Evolutionary conservation across 2,113 vertebrate species (phyloP).

Genomic region (Calonectris borealis): DNA sequence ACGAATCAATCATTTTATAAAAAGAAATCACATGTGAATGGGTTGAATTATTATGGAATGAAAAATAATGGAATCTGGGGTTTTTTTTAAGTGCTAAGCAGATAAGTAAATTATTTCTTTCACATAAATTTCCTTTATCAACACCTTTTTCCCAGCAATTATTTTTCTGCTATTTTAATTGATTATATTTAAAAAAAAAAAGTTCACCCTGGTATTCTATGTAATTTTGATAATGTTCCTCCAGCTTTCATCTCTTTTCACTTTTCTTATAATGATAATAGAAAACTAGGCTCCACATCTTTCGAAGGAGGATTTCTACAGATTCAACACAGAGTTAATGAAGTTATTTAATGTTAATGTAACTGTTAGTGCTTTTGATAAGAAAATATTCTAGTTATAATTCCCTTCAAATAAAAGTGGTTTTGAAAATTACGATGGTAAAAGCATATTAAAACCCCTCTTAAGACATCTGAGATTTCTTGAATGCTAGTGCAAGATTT

Average conservation of each 20-base stretch:
- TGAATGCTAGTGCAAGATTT: not conserved
- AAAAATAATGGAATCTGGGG: not conserved
- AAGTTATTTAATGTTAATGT: not conserved
- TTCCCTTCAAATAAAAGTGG: not conserved
- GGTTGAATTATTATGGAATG: not conserved
- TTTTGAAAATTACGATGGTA: not conserved
- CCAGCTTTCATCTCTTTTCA: not conserved
- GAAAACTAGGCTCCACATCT: not conserved
- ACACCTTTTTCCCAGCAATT: not conserved
- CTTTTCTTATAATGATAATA: not conserved
- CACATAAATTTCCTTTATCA: not conserved
- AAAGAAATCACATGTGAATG: conserved; percentile 28
- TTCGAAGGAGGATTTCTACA: not conserved
- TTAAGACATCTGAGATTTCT: not conserved
- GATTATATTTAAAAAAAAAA: not conserved
- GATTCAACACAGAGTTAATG: not conserved
- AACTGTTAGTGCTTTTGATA: not conserved
- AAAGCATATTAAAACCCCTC: not conserved
- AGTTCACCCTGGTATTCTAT: not conserved
- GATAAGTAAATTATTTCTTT: not conserved
- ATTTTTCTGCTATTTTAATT: not conserved
- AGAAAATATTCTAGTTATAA: not conserved
- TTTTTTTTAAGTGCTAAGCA: not conserved
- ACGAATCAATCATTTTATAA: not conserved
- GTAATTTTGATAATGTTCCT: not conserved